Conservation (phyloP, 1,140 invertebrate species). For the Vanessa atalanta region DNA sequence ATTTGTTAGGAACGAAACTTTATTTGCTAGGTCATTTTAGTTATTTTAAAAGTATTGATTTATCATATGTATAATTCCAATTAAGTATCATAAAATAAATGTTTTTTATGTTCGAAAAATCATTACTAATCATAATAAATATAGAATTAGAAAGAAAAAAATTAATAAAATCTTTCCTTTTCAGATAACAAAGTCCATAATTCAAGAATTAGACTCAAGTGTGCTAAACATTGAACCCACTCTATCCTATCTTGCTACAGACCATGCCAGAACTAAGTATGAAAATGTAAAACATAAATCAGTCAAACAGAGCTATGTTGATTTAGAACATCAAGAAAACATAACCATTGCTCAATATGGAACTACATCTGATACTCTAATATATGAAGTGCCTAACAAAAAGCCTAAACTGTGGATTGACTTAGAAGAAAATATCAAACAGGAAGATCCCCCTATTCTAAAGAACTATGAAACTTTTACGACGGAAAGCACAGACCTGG, state of each 20-base stretch:
- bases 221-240: conserved; percentile 49
- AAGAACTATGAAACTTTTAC: conserved; percentile 16
- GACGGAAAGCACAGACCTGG: conserved; percentile 3
- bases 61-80: too few relatives aligned
- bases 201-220: conserved; percentile 50
- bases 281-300: conserved; percentile 61
- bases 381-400: conserved; percentile 39
- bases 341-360: conserved; percentile 54
- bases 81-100: too few relatives aligned
- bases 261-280: conserved; percentile 48
- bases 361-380: conserved; percentile 47
- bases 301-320: conserved; percentile 48
- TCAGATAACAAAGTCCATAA: conserved; percentile 53
- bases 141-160: too few relatives aligned
- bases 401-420: conserved; percentile 18
- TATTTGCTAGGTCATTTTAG: too few relatives aligned
- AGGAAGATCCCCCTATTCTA: conserved; percentile 13
- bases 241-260: conserved; percentile 50
- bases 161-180: conserved; percentile 22
- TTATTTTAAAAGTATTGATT: too few relatives aligned
- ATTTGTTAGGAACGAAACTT: background rate
- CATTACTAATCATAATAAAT: too few relatives aligned
- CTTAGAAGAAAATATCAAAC: conserved; percentile 21
- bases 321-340: conserved; percentile 38
- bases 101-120: too few relatives aligned